A percentile compares a stretch with the other conserved stretches of the same genome.
Evolutionary conservation across 2,888 invertebrate genomes (phyloP).

Genomic region (Leptarthrus brevirostris): DNA sequence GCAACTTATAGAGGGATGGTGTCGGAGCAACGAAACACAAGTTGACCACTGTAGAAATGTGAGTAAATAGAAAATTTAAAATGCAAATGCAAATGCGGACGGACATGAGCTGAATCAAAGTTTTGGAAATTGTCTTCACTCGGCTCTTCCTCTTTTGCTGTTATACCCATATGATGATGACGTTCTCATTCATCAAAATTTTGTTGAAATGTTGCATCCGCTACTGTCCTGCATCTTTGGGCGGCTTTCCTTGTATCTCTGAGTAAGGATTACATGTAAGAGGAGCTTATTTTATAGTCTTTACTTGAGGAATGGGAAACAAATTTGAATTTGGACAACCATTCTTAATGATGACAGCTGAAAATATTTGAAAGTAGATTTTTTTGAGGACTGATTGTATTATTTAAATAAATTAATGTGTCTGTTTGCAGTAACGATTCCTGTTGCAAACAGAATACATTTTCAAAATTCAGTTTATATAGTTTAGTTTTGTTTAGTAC

Average conservation of each 20-base stretch:
- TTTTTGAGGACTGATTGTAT: too few species aligned
- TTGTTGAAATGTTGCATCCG: constrained; percentile 52
- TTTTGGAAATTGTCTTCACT: constrained; percentile 51
- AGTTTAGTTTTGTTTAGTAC: too few species aligned
- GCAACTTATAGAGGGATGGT: neutral
- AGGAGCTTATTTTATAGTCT: neutral
- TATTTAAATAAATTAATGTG: too few species aligned
- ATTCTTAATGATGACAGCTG: too few species aligned
- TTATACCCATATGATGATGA: constrained; percentile 31
- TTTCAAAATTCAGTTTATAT: too few species aligned
- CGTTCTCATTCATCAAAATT: constrained; percentile 51
- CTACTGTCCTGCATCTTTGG: constrained; percentile 19
- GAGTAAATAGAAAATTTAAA: constrained; percentile 55
- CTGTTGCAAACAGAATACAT: too few species aligned
- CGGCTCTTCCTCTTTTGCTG: constrained; percentile 33
- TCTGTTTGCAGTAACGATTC: too few species aligned
- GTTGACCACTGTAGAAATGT: constrained; percentile 24
- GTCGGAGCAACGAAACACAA: constrained; percentile 12
- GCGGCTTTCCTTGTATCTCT: neutral
- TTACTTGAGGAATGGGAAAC: neutral
- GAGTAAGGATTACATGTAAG: neutral
- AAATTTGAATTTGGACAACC: too few species aligned
- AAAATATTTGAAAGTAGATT: too few species aligned
- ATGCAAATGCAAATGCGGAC: constrained; percentile 54
- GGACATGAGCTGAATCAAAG: constrained; percentile 54